Base-by-base conservation (phyloP, 2,113 vertebrate genomes). In the Paradisaea rubra region DNA sequence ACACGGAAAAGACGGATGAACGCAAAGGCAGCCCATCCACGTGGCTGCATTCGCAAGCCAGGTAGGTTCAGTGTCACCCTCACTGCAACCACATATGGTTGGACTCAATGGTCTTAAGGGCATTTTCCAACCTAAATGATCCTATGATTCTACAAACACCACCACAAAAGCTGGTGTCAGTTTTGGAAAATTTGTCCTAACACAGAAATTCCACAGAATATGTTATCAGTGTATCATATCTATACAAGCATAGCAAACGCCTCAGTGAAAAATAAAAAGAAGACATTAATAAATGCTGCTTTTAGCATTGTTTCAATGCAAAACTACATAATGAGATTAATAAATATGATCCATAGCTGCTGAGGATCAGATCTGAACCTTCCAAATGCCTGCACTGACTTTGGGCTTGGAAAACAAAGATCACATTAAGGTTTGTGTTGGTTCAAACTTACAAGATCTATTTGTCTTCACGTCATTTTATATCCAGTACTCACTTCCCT, bases 61-160 rank as follows among this genome's bases (percentile, higher is more conserved):
- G 49, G 28, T 1, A 28, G 3, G 12, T 20, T 49, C 22, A 53
- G 13, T 7, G 24, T 10, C 10, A 1, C 19, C 37, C 33, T 45
- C 65, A 13, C 79, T 3, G 3, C 54, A 76, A n/a, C 27, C 41
- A 35, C 9, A 18, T 2, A 7, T 0, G 3, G 7, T 3, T 39
- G 47, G 61, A 53, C 19, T 44, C 10, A 0, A 19, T 6, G 23
- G 25, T 37, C 49, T 56, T 28, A 47, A 69, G 25, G 15, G 23
- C 1, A 0, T 59, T 84, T 80, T 84, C 19, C 68, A 63, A 30
- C 13, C 12, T 21, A 35, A 45, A 39, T 4, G 15, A n/a, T 45
- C 37, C 35, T 9, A 11, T 11, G 14, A 25, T 28, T 79, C 45
- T 49, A 65, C 52, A 69, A 45, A 31, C 14, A 5, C 1, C 35